Conservation (phyloP, 2,113 vertebrate genomes). For the Microtus richardsoni region DNA sequence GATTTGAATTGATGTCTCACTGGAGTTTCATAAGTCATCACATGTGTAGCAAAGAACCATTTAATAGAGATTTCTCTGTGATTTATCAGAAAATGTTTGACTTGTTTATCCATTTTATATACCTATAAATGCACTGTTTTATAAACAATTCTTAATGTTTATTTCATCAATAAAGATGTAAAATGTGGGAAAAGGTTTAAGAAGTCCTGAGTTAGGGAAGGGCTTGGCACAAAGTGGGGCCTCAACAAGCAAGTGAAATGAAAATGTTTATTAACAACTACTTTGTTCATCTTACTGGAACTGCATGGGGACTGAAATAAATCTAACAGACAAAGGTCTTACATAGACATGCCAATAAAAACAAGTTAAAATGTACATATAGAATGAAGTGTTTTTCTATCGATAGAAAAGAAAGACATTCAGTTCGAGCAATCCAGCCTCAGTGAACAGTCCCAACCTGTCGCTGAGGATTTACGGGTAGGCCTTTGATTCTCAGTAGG, state of each 20-base stretch:
- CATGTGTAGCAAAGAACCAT: neutral
- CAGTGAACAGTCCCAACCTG: neutral
- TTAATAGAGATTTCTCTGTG: neutral
- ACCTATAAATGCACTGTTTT: neutral
- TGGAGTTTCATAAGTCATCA: neutral
- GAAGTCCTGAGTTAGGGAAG: neutral
- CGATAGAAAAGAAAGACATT: conserved; percentile 52
- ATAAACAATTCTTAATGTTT: neutral
- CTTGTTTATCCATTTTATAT: neutral
- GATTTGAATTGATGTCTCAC: neutral
- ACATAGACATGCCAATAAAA: neutral
- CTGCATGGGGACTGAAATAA: conserved; percentile 5
- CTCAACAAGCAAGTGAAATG: conserved; percentile 22
- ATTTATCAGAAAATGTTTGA: neutral
- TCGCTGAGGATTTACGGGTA: neutral
- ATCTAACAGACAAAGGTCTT: neutral
- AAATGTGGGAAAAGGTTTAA: neutral
- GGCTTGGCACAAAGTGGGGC: neutral
- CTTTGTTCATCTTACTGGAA: neutral
- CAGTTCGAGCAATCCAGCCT: conserved; percentile 15
- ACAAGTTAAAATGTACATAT: conserved; percentile 18
- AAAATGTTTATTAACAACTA: neutral
- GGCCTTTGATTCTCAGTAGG: conserved; percentile 28
- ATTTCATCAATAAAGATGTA: neutral
- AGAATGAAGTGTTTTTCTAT: neutral